Evolutionary conservation across 2,113 vertebrate genomes (phyloP).

Genomic region (Anoura caudifer): DNA sequence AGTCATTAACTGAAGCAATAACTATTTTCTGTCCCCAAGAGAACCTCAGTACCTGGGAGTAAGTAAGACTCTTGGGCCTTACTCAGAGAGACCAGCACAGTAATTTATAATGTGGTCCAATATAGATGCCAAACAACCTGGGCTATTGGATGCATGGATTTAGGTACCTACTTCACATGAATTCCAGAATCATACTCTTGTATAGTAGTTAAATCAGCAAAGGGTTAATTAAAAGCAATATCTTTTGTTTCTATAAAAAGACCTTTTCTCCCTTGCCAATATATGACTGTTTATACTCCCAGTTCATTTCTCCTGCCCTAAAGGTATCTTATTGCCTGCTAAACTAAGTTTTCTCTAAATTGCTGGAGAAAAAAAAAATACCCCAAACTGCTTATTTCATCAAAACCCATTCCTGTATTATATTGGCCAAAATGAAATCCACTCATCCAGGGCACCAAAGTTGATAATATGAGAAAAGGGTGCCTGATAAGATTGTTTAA

Average conservation of each 20-base stretch:
- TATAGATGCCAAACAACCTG: neutral
- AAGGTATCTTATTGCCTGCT: conserved; percentile 65
- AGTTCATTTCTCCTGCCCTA: conserved; percentile 54
- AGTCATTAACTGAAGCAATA: neutral
- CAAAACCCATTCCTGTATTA: conserved; percentile 41
- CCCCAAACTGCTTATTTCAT: conserved; percentile 62
- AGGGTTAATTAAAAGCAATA: conserved; percentile 56
- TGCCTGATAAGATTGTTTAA: conserved; percentile 57
- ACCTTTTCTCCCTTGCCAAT: conserved; percentile 17
- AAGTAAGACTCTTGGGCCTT: neutral
- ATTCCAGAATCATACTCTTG: neutral
- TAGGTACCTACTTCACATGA: neutral
- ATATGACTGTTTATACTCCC: conserved; percentile 54
- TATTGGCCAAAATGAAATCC: conserved; percentile 69
- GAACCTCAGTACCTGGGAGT: neutral
- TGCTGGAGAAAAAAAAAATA: conserved; percentile 65
- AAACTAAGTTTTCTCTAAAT: conserved; percentile 75
- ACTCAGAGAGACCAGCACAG: neutral
- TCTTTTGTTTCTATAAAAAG: conserved; percentile 15
- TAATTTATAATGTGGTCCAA: neutral
- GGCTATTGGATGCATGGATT: neutral
- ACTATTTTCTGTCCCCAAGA: neutral
- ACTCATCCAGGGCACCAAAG: conserved; percentile 52
- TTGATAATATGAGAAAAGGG: conserved; percentile 50
- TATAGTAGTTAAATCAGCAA: conserved; percentile 18